Evolutionary conservation across 2,113 vertebrate species (phyloP).

Genomic region (Puffinus mauretanicus): DNA sequence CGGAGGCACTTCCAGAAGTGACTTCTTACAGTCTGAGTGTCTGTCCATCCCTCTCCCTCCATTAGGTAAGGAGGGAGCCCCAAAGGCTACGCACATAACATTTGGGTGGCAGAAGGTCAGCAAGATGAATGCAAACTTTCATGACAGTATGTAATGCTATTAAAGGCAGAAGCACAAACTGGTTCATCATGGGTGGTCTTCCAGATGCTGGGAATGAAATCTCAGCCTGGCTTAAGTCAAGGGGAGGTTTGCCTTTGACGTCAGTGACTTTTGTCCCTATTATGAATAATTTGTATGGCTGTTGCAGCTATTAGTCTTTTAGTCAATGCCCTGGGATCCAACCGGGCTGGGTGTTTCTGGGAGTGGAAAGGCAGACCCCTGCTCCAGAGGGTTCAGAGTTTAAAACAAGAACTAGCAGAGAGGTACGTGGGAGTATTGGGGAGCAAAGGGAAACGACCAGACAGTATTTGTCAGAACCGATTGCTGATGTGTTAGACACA

Average conservation of each 20-base stretch:
- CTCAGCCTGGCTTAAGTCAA: background rate
- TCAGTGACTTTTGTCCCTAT: background rate
- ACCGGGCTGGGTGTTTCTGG: background rate
- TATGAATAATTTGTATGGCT: background rate
- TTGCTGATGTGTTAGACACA: background rate
- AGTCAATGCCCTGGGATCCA: background rate
- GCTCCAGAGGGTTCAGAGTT: background rate
- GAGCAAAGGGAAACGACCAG: background rate
- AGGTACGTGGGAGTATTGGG: accelerated
- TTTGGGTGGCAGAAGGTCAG: background rate
- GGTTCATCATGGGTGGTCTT: background rate
- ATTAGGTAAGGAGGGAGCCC: background rate
- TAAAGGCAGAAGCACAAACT: background rate
- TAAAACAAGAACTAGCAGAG: background rate
- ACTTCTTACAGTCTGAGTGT: background rate
- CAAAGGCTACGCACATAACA: accelerated
- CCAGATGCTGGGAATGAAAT: background rate
- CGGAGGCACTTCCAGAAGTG: background rate
- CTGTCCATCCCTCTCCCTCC: background rate
- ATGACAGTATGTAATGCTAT: background rate
- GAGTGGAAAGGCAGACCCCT: background rate
- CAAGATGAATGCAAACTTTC: background rate
- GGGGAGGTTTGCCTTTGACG: background rate
- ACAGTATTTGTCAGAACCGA: background rate
- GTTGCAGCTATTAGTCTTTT: background rate